phyloP scores from a whole-genome alignment of 2,888 invertebrate genomes.

The Nemurella pictetii region DNA sequence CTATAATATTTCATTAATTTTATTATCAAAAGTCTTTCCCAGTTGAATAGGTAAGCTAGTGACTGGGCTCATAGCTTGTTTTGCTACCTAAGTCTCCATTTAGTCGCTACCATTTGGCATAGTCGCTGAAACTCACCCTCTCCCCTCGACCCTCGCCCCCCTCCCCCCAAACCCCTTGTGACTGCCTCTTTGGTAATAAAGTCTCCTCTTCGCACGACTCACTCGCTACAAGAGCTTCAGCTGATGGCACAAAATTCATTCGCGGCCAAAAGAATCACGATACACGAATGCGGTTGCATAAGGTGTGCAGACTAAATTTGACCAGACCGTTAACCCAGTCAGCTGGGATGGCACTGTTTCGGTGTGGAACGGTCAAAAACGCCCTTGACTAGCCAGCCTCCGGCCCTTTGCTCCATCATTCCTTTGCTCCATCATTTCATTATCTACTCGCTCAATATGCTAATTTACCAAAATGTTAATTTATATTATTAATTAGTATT shows the following conservation, averaged over 20 bases:
- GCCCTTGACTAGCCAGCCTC: slow-evolving; percentile 7
- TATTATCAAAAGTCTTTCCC: slow-evolving; percentile 43
- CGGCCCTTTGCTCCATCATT: neutral
- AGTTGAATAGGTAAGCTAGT: slow-evolving; percentile 40
- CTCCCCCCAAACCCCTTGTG: slow-evolving; percentile 39
- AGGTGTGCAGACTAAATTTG: neutral
- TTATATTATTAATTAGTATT: slow-evolving; percentile 29
- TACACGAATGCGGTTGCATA: neutral
- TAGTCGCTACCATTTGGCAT: slow-evolving; percentile 42
- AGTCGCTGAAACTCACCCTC: slow-evolving; percentile 40
- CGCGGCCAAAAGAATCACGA: neutral
- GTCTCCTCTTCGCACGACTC: slow-evolving; percentile 2
- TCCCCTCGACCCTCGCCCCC: slow-evolving; percentile 37
- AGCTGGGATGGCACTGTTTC: neutral
- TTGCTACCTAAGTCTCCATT: slow-evolving; percentile 42
- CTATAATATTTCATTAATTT: slow-evolving; percentile 39
- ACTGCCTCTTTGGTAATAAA: slow-evolving; percentile 43
- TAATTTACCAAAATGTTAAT: slow-evolving; percentile 22
- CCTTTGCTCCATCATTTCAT: neutral
- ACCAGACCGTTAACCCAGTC: neutral
- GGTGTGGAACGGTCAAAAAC: neutral
- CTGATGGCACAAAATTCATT: slow-evolving; percentile 29
- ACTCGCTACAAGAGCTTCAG: slow-evolving; percentile 15
- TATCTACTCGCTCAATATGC: neutral
- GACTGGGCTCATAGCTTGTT: slow-evolving; percentile 38